Evolutionary conservation across 2,113 vertebrate genomes (phyloP).

Genomic region (Chinchilla lanigera): DNA sequence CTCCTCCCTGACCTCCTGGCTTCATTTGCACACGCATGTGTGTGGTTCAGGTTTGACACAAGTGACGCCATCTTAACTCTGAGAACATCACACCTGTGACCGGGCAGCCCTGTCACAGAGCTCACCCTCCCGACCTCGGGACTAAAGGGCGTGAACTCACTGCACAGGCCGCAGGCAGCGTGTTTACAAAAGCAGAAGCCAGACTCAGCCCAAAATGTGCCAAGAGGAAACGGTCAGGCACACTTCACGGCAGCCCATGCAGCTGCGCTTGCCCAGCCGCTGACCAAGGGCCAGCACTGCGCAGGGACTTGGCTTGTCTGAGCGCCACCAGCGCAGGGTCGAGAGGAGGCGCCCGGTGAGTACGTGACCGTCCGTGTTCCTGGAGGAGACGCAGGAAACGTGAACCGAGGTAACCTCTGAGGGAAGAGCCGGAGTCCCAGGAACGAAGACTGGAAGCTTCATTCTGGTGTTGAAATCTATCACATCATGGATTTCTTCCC

Average conservation of each 20-base stretch:
- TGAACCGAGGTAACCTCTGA: neutral
- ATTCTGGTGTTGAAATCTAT: too few relatives aligned
- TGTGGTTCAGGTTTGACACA: neutral
- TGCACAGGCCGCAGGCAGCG: rapidly evolving
- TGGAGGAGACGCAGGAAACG: neutral
- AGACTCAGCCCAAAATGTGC: rapidly evolving
- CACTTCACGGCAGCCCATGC: too few relatives aligned
- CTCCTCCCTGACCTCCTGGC: neutral
- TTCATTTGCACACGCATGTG: too few relatives aligned
- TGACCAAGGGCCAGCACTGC: neutral
- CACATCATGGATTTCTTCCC: neutral
- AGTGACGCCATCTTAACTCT: neutral
- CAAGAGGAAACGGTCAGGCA: neutral
- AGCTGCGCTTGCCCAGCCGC: neutral
- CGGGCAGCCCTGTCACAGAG: neutral
- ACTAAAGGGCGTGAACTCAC: neutral
- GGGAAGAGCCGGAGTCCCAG: neutral
- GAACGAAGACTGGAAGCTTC: neutral
- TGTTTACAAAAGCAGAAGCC: neutral
- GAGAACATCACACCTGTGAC: neutral
- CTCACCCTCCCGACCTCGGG: neutral
- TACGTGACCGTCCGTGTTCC: neutral
- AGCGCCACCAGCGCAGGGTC: neutral
- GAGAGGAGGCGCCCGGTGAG: too few relatives aligned
- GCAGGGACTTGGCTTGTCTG: rapidly evolving